Evolutionary conservation across 2,113 vertebrate species (phyloP).

Genomic region (Girardinichthys multiradiatus): DNA sequence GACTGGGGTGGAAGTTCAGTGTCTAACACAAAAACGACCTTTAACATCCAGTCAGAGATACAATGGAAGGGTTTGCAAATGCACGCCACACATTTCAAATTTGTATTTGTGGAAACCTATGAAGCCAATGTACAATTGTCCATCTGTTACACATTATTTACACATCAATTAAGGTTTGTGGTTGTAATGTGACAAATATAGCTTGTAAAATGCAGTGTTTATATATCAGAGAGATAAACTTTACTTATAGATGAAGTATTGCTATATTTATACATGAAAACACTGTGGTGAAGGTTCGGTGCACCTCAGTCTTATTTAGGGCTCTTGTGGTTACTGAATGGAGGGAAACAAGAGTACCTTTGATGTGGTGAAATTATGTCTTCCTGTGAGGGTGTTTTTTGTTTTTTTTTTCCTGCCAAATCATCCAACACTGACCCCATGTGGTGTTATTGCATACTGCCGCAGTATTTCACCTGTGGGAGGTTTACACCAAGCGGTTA

Average conservation of each 20-base stretch:
- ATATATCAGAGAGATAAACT: neutral
- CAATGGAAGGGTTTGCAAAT: too few relatives aligned
- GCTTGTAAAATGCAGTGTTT: neutral
- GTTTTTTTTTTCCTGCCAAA: neutral
- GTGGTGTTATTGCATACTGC: slow-evolving; percentile 29
- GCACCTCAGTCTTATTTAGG: slow-evolving; percentile 7
- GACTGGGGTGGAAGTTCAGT: too few relatives aligned
- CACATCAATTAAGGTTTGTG: neutral
- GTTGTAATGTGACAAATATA: neutral
- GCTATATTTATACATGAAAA: neutral
- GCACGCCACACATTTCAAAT: too few relatives aligned
- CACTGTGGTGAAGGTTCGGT: slow-evolving; percentile 5
- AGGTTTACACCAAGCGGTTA: too few relatives aligned
- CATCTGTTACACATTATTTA: neutral
- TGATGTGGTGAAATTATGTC: slow-evolving; percentile 30
- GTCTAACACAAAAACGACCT: too few relatives aligned
- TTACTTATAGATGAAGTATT: neutral
- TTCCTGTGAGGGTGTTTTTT: slow-evolving; percentile 31
- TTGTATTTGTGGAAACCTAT: too few relatives aligned
- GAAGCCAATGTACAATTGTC: neutral
- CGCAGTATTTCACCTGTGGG: too few relatives aligned
- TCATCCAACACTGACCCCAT: slow-evolving; percentile 44
- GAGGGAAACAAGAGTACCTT: slow-evolving; percentile 8
- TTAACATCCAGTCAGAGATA: too few relatives aligned
- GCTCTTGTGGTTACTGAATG: slow-evolving; percentile 22